phyloP scores from a whole-genome alignment of 2,113 vertebrate species.

The Baryphthengus martii region DNA sequence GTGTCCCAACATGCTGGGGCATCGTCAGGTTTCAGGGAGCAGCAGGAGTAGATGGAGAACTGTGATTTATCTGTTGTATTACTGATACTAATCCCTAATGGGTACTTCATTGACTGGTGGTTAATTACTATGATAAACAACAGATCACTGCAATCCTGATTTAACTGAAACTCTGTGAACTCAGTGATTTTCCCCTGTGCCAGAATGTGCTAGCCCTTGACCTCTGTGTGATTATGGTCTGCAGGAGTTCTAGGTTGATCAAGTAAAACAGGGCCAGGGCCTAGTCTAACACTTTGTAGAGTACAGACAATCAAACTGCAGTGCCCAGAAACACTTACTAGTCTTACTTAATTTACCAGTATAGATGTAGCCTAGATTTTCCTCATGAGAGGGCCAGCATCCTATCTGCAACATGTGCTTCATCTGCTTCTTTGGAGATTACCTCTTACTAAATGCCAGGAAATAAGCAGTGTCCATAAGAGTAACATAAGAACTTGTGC shows the following conservation, averaged over 20 bases:
- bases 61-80: not conserved
- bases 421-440: not conserved
- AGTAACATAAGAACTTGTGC: fast-evolving
- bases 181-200: not conserved
- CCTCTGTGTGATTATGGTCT: fast-evolving
- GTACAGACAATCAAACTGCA: fast-evolving
- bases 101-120: not conserved
- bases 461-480: not conserved
- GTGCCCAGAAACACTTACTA: not conserved
- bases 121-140: not conserved
- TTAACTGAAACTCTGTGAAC: not conserved
- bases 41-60: not conserved
- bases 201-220: not conserved
- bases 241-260: not conserved
- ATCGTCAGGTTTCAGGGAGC: not conserved
- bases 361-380: not conserved
- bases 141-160: not conserved
- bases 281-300: not conserved
- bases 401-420: not conserved
- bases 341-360: not conserved
- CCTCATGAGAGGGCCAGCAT: not conserved
- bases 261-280: not conserved
- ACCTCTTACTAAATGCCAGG: not conserved
- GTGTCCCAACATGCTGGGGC: fast-evolving
- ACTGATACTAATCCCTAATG: not conserved